A percentile compares a stretch with the other conserved stretches of the same genome.
Evolutionary conservation across 2,888 invertebrate species (phyloP).

Genomic region (Pristionchus exspectatus): DNA sequence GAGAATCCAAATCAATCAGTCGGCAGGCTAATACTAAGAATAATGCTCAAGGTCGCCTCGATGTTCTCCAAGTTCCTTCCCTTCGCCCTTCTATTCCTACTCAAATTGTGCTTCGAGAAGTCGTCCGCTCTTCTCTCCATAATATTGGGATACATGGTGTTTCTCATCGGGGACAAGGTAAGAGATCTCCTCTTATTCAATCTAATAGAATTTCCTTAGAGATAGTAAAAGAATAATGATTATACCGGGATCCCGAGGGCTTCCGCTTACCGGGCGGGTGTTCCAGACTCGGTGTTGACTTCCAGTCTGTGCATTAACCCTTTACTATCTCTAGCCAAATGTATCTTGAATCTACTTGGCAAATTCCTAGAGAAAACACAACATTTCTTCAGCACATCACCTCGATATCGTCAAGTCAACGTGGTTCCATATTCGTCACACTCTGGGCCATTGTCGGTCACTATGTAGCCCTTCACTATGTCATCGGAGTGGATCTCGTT

Average conservation of each 20-base stretch:
- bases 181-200: neutral
- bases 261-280: too few species aligned
- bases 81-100: slow-evolving; percentile 56
- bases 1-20: neutral
- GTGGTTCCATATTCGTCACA: slow-evolving; percentile 25
- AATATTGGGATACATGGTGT: slow-evolving; percentile 49
- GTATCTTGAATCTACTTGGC: too few species aligned
- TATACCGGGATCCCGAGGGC: too few species aligned
- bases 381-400: slow-evolving; percentile 27
- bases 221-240: too few species aligned
- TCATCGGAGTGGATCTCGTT: neutral
- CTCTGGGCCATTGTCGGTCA: slow-evolving; percentile 32
- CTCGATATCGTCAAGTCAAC: neutral
- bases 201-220: neutral
- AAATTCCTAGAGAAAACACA: too few species aligned
- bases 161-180: slow-evolving; percentile 52
- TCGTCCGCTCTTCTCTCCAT: slow-evolving; percentile 42
- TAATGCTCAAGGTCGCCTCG: slow-evolving; percentile 37
- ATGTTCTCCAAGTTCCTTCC: slow-evolving; percentile 57
- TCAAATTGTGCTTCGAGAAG: slow-evolving; percentile 57
- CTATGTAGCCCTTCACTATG: slow-evolving; percentile 24
- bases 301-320: too few species aligned
- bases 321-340: too few species aligned
- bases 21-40: neutral
- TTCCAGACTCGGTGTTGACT: too few species aligned